A percentile compares a stretch with the other conserved stretches of the same genome.
Conservation (phyloP, 2,797 vertebrate species). For the Florisuga fusca region DNA sequence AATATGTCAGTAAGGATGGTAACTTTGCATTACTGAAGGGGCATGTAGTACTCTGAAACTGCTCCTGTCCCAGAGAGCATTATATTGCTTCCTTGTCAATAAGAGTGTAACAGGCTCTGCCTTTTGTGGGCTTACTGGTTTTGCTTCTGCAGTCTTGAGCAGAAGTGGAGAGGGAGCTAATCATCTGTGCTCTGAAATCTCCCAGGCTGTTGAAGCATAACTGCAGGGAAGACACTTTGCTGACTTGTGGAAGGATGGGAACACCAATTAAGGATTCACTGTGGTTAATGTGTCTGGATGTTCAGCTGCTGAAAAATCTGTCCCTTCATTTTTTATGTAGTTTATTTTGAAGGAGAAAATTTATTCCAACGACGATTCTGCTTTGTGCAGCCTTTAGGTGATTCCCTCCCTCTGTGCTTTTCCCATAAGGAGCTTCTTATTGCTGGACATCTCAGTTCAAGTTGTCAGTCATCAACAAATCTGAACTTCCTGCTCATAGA, state of each 20-base stretch:
- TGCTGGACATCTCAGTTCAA: background rate
- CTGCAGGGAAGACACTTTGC: background rate
- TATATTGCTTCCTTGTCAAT: background rate
- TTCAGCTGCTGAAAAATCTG: background rate
- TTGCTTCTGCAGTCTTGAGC: background rate
- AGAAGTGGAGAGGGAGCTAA: background rate
- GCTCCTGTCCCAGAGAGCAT: background rate
- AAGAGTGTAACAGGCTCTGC: background rate
- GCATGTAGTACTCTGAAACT: background rate
- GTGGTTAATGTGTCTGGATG: background rate
- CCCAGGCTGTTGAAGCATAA: background rate
- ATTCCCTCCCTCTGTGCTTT: background rate
- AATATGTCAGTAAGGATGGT: background rate
- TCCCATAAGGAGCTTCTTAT: background rate
- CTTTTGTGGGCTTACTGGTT: background rate
- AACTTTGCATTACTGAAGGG: background rate
- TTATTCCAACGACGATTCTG: background rate
- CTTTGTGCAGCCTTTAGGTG: background rate
- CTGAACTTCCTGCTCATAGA: background rate
- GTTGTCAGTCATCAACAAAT: background rate
- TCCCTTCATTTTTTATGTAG: background rate
- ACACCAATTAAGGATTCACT: background rate
- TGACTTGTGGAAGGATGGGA: conserved; percentile 13
- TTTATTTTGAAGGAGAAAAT: background rate
- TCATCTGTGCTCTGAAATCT: background rate